These are phyloP conservation scores for Mermis nigrescens DNA, from an alignment of 2,888 invertebrate genomes.

Conservation along the genomic window DNA sequence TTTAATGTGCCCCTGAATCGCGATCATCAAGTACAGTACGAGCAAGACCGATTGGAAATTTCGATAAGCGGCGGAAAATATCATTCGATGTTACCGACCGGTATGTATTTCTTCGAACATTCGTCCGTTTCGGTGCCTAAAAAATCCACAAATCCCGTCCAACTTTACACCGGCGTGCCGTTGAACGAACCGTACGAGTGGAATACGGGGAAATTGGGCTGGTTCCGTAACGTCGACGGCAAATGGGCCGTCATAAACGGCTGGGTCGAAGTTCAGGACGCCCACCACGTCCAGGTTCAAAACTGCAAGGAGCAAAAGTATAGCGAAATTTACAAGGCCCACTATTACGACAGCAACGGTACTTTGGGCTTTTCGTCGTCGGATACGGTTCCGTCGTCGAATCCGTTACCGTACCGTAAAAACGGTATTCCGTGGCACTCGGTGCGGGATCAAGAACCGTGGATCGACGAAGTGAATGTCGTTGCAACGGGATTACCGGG, in stretches of 20 bases:
- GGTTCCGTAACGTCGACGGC: constrained; percentile 20
- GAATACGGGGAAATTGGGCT: constrained; percentile 21
- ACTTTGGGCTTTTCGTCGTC: background rate
- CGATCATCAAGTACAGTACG: background rate
- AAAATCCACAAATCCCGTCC: background rate
- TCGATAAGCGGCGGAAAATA: background rate
- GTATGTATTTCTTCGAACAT: constrained; percentile 1
- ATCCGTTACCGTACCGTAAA: background rate
- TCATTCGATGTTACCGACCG: background rate
- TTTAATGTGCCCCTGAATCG: background rate
- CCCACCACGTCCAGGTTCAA: constrained; percentile 9
- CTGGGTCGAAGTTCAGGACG: constrained; percentile 4
- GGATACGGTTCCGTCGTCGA: background rate
- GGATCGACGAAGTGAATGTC: background rate
- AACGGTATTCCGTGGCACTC: background rate
- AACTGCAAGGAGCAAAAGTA: constrained; percentile 11
- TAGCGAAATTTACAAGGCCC: constrained; percentile 6
- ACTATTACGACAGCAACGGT: constrained; percentile 1
- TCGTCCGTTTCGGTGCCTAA: background rate
- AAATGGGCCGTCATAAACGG: constrained; percentile 6
- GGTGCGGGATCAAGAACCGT: background rate
- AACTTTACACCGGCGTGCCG: constrained; percentile 12
- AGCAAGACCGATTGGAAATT: background rate
- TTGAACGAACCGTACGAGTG: constrained; percentile 20
- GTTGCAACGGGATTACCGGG: background rate